phyloP scores from a whole-genome alignment of 2,113 vertebrate species.

The Butastur rufipennis region DNA sequence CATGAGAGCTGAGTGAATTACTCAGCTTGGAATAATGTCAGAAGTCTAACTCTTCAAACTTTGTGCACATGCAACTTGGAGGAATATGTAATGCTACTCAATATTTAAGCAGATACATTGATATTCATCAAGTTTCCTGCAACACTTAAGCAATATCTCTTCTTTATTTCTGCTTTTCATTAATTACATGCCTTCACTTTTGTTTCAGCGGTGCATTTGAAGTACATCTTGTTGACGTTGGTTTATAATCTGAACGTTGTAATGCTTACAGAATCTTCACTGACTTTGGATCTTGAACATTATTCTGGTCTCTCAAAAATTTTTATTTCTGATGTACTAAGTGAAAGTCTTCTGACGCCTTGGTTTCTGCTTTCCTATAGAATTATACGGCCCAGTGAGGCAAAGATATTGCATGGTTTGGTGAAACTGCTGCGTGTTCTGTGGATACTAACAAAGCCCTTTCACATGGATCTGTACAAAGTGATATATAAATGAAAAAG shows the following conservation, averaged over 20 bases:
- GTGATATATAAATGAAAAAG: neutral
- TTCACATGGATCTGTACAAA: neutral
- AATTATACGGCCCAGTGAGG: neutral
- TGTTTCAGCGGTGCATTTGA: neutral
- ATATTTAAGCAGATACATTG: neutral
- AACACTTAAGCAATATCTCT: fast-evolving
- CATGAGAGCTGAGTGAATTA: neutral
- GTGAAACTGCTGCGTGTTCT: neutral
- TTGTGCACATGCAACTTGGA: neutral
- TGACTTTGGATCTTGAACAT: neutral
- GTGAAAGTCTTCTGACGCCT: neutral
- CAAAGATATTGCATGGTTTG: neutral
- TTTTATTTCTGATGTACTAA: neutral
- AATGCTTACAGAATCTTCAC: neutral
- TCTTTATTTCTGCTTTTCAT: neutral
- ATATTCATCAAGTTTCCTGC: neutral
- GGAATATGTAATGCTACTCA: neutral
- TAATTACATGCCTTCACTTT: neutral
- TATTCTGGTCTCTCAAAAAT: neutral
- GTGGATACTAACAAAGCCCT: neutral
- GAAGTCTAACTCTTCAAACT: neutral
- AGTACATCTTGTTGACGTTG: neutral
- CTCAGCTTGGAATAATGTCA: neutral
- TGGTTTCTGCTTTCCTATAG: neutral
- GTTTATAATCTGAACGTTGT: neutral